phyloP scores from a whole-genome alignment of 2,797 vertebrate species.

The Mico argentatus region DNA sequence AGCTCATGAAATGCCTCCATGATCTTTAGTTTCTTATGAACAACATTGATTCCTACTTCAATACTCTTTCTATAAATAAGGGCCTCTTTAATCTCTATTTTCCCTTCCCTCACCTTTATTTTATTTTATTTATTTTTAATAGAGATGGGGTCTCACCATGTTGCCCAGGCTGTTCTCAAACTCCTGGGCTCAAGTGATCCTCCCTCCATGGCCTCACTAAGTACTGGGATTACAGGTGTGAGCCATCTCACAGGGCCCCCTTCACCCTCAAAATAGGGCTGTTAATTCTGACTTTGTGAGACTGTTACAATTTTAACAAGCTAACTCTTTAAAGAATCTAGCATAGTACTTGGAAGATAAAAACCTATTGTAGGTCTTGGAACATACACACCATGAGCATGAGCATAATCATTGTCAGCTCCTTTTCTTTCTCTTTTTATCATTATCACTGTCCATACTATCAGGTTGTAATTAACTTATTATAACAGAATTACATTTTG shows the following conservation, averaged over 20 bases:
- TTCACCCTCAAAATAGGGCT: too few species aligned
- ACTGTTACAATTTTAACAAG: conserved; percentile 7
- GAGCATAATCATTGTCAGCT: background rate
- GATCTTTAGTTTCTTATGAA: conserved; percentile 1
- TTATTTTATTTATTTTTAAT: background rate
- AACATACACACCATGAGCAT: background rate
- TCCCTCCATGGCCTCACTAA: background rate
- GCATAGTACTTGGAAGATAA: background rate
- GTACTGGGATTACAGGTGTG: background rate
- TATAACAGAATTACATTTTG: conserved; percentile 10
- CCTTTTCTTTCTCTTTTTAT: background rate
- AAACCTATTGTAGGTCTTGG: background rate
- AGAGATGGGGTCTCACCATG: background rate
- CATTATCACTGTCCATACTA: background rate
- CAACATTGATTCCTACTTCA: background rate
- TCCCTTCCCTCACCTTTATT: conserved; percentile 30
- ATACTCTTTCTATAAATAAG: background rate
- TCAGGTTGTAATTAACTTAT: conserved; percentile 15
- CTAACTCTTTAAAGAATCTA: conserved; percentile 7
- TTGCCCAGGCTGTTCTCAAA: background rate
- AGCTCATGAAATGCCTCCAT: background rate
- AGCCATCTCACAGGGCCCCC: background rate
- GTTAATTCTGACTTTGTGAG: background rate
- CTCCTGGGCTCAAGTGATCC: background rate
- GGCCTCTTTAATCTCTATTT: background rate